Percentiles rank a stretch among this genome's conserved stretches.
phyloP scores from a whole-genome alignment of 2,888 invertebrate species.

The Eurois occulta region DNA sequence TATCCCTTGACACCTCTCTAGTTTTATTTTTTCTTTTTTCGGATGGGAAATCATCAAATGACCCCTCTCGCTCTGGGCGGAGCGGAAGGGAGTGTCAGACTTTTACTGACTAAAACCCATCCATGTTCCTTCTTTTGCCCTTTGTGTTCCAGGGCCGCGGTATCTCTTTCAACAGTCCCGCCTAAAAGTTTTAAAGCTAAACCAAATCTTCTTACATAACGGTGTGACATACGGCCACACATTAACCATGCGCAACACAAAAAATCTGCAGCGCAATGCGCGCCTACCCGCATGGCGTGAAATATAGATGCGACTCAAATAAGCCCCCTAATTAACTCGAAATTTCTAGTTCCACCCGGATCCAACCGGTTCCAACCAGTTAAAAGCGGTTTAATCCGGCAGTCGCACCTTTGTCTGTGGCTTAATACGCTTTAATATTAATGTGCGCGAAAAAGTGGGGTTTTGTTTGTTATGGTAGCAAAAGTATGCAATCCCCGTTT shows the following conservation, averaged over 20 bases:
- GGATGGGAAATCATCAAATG: too few species aligned
- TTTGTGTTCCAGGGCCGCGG: too few species aligned
- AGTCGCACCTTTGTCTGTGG: conserved; percentile 54
- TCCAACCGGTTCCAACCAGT: conserved; percentile 39
- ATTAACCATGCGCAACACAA: conserved; percentile 48
- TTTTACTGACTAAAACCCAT: too few species aligned
- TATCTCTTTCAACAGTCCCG: too few species aligned
- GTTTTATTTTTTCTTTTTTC: too few species aligned
- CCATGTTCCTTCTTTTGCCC: too few species aligned
- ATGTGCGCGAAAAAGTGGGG: conserved; percentile 48
- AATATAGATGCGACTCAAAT: conserved; percentile 60
- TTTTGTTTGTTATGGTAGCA: conserved; percentile 31
- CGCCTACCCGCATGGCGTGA: conserved; percentile 52
- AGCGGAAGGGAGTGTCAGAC: too few species aligned
- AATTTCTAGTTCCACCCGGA: conserved; percentile 53
- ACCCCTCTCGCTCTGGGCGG: too few species aligned
- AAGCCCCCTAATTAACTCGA: conserved; percentile 62
- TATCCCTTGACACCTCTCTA: too few species aligned
- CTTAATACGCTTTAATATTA: conserved; percentile 57
- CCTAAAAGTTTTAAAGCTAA: not conserved
- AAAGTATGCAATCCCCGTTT: conserved; percentile 7
- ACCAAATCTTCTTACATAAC: conserved; percentile 14
- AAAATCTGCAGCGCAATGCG: conserved; percentile 50
- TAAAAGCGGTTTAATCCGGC: conserved; percentile 49
- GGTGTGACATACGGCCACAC: conserved; percentile 32